Evolutionary conservation across 2,797 vertebrate genomes (phyloP).

Genomic region (Gymnothorax javanicus): DNA sequence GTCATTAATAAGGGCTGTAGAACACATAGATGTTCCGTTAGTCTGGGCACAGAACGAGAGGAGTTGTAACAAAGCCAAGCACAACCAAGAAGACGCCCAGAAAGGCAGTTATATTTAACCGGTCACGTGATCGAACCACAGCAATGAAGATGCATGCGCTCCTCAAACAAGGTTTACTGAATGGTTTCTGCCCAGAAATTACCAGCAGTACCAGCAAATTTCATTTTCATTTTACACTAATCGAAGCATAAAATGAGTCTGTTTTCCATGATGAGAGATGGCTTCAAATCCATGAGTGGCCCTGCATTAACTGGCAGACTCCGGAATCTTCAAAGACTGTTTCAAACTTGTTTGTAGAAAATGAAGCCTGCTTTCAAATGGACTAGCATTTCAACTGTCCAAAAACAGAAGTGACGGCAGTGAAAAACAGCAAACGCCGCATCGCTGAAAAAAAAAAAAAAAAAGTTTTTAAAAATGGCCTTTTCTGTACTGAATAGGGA

Average conservation of each 20-base stretch:
- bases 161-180: neutral
- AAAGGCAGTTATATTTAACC: conserved; percentile 31
- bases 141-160: neutral
- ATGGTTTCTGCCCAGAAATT: neutral
- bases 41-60: neutral
- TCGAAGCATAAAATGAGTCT: neutral
- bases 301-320: neutral
- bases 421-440: neutral
- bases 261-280: neutral
- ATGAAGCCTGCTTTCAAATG: neutral
- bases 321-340: neutral
- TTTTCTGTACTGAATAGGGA: neutral
- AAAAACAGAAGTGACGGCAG: neutral
- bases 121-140: conserved; percentile 6
- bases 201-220: neutral
- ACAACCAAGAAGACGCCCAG: conserved; percentile 23
- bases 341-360: neutral
- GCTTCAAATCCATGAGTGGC: neutral
- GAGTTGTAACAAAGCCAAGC: neutral
- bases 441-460: neutral
- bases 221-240: neutral
- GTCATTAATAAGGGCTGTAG: neutral
- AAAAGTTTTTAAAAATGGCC: neutral
- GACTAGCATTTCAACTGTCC: neutral
- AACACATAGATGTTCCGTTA: conserved; percentile 1